Evolutionary conservation across 2,113 vertebrate species (phyloP).

Genomic region (Cephalophus harveyi): DNA sequence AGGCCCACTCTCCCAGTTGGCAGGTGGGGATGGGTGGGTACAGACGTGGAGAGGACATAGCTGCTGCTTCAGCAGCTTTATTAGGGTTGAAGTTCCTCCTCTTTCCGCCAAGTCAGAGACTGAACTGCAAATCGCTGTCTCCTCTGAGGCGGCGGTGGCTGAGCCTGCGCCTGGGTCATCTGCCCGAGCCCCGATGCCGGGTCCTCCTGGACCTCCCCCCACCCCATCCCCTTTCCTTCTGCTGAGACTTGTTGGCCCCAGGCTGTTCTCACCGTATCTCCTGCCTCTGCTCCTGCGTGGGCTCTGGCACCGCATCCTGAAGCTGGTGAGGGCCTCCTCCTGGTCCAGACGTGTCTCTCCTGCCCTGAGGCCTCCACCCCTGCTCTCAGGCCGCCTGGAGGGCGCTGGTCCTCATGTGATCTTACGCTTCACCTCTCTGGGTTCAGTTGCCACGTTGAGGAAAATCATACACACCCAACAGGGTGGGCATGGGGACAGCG

Average conservation of each 20-base stretch:
- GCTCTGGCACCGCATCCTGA: not conserved
- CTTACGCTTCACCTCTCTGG: not conserved
- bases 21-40: rapidly evolving
- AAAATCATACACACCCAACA: not conserved
- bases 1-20: not conserved
- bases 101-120: not conserved
- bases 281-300: not conserved
- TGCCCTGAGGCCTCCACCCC: not conserved
- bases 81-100: not conserved
- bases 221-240: not conserved
- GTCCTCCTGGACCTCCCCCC: not conserved
- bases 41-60: not conserved
- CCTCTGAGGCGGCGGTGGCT: not conserved
- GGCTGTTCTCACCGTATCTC: not conserved
- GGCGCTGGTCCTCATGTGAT: not conserved
- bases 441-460: not conserved
- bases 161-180: not conserved
- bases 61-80: not conserved
- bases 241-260: not conserved
- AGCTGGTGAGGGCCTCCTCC: not conserved
- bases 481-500: not conserved
- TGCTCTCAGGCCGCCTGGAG: not conserved
- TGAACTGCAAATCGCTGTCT: not conserved
- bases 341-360: not conserved
- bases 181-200: rapidly evolving